Conservation (phyloP, 2,888 invertebrate species). For the Tyria jacobaeae region DNA sequence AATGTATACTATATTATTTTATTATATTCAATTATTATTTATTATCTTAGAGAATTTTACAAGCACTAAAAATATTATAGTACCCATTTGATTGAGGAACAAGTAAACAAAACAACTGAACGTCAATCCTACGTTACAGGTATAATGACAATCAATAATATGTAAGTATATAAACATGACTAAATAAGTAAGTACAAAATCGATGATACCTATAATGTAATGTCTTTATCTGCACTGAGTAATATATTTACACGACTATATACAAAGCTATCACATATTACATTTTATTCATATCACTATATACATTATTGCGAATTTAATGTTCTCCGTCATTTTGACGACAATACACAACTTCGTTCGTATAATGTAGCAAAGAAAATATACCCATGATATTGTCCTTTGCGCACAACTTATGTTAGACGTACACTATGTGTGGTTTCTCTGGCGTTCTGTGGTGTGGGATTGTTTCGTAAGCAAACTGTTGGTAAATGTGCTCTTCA, state of each 20-base stretch:
- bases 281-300: conserved; percentile 83
- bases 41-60: conserved; percentile 64
- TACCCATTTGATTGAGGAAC: conserved; percentile 75
- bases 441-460: conserved; percentile 84
- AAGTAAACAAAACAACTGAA: conserved; percentile 68
- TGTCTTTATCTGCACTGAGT: conserved; percentile 74
- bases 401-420: conserved; percentile 83
- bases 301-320: conserved; percentile 84
- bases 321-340: conserved; percentile 69
- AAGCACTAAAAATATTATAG: conserved; percentile 44
- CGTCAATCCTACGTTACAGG: conserved; percentile 60
- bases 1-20: conserved; percentile 74
- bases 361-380: conserved; percentile 72
- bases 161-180: conserved; percentile 62
- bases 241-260: conserved; percentile 81
- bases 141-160: conserved; percentile 55
- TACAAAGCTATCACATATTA: conserved; percentile 87
- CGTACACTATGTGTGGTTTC: conserved; percentile 87
- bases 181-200: conserved; percentile 82
- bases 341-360: conserved; percentile 65
- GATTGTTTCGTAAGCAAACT: conserved; percentile 84
- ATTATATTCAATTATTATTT: conserved; percentile 63
- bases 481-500: conserved; percentile 84
- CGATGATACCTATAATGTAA: conserved; percentile 67
- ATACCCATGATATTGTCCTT: conserved; percentile 75